Evolutionary conservation across 1,140 invertebrate species (phyloP), one percentile per base, ranked within the genome.

Genomic region (Drosophila littoralis): DNA sequence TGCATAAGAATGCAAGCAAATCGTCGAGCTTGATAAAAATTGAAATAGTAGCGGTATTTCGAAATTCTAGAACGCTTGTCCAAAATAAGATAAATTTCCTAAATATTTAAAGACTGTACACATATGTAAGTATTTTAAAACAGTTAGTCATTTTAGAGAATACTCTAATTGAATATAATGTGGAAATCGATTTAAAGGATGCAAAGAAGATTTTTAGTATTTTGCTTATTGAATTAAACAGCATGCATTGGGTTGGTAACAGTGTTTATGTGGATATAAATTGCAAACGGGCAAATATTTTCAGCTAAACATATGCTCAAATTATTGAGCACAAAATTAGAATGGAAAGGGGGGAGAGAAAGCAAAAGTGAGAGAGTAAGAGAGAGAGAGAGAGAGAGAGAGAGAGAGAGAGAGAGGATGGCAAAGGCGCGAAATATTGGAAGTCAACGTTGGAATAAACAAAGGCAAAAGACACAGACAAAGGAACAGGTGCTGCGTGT

Each of bases 391-490:
- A 43, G 42, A 70, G 10, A 75, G 63, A 73, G n/a, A 57, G 36
- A 52, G n/a, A n/a, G 38, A 67, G 33, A 71, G 52, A 54, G 32
- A 74, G 17, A 75, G n/a, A 46, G 48, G 51, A 42, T 76, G 68
- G 58, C 50, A 67, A 7, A 67, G 59, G 74, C 77, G 66, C 74
- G 79, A 74, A 43, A 61, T 52, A 51, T 57, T 83, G 59, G 51
- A 79, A 71, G 48, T 70, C 71, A 88, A 79, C 75, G 59, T 75
- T 68, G 78, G 68, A 43, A 59, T 61, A 66, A 89, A 88, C 48
- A 79, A 66, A 83, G 71, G 84, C 77, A 51, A 69, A 75, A 81
- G 77, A 89, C 71, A 89, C 77, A 89, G 71, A 89, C 74, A 82
- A 74, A 71, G 80, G 76, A 76, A 76, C 79, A 74, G 73, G 77